phyloP scores from a whole-genome alignment of 2,797 vertebrate genomes.

The Sebastes steindachneri region DNA sequence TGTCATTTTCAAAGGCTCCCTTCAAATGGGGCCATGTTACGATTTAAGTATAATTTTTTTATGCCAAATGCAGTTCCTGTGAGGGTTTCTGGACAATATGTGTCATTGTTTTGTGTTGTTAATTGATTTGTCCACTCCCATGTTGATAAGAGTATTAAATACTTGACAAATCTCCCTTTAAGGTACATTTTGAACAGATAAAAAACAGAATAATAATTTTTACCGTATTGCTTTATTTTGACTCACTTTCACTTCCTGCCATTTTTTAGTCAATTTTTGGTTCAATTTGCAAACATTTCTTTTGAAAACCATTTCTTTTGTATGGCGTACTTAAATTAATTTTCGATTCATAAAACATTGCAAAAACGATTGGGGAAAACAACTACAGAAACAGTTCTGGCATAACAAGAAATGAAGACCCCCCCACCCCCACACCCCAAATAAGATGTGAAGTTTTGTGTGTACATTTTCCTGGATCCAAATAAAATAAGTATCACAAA shows the following conservation, averaged over 20 bases:
- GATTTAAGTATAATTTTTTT: no score
- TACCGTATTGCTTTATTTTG: not conserved
- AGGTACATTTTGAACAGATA: no score
- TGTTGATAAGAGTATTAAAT: no score
- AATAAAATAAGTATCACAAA: not conserved
- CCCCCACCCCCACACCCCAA: not conserved
- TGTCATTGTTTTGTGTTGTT: no score
- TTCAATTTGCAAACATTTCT: not conserved
- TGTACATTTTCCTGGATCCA: not conserved
- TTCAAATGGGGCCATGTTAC: no score
- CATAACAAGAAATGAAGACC: not conserved
- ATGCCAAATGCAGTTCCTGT: no score
- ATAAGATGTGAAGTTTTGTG: not conserved
- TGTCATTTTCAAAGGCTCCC: no score
- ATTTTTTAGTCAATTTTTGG: not conserved
- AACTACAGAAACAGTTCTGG: not conserved
- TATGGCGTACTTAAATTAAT: not conserved
- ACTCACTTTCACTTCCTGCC: not conserved
- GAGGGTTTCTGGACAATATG: no score
- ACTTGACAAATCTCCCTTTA: no score
- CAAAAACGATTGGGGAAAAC: not conserved
- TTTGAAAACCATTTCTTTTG: not conserved
- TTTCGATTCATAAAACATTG: not conserved
- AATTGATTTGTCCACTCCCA: no score
- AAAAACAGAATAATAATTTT: no score